Evolutionary conservation across 2,888 invertebrate species (phyloP), one percentile per base, ranked within the genome.

Genomic region (Elysia crispata): DNA sequence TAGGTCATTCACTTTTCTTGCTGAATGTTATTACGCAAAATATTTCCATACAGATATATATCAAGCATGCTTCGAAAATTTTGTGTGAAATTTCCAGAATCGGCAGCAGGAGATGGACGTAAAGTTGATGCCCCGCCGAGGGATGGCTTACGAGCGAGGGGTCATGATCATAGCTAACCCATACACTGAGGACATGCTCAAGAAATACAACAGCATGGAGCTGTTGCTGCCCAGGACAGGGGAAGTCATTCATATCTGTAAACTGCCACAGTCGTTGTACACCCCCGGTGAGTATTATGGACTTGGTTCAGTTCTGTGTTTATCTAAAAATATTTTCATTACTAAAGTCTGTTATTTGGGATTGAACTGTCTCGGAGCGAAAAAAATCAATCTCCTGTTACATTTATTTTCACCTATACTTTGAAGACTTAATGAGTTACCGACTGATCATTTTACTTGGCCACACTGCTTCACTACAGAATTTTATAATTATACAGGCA

Each of bases 151-250:
- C 80, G 89, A 88, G 73, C 82, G 90, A 1, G 90, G 89, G 13
- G 89, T 91, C 8, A 87, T 91, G 85, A 90, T 91, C 64, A 87
- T 91, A 23, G 91, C 91, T 23, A 91, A 91, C 79, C 91, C 91
- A 0, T 90, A 91, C 82, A 88, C 89, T 1, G 90, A 91, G 76
- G 91, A 91, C 72, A 85, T 86, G 0, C 82, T 86, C 54, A 88
- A 88, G 83, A 91, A 91, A 83, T 91, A 88, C 84, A 90, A 90
- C 84, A 87, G 88, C 73, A 90, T 91, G 86, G 91, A 91, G 82
- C 85, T 90, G 81, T 78, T 91, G 76, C 82, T 90, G 77, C 91
- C 91, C 0, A 86, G 86, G 49, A 87, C 89, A 54, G 90, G 90
- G 25, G 87, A 89, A 76, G 89, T 90, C 25, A 86, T 87, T 18